Evolutionary conservation across 92 coral and sea anemone species (phyloP), one percentile per base, ranked within the genome.

Genomic region (Phymanthus crucifer): DNA sequence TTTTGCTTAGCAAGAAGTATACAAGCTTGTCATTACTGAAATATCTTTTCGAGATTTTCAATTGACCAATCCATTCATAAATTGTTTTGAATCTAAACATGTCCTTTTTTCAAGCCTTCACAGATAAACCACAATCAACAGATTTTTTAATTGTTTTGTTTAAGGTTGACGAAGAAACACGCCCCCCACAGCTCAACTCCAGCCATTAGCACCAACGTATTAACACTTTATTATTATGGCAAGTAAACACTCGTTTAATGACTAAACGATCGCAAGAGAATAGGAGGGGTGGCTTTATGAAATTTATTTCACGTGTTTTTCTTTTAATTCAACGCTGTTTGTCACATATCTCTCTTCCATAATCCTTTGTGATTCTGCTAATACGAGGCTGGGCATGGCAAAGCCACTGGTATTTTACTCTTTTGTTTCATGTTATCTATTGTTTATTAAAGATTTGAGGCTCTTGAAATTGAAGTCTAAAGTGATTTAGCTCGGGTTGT

Each of bases 221-320:
- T 81, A 81, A 40, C 76, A 56, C 76, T 73, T 81, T 79, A 48
- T 31, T 36, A 32, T 16, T 71, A 40, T 72, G 61, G 73, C 57
- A 13, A 54, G 73, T 57, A 72, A 72, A 81, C 79, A 81, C 19
- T 37, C 0, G 16, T 29, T 35, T 80, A 80, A 80, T 80, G 12
- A 71, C 84, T 46, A 80, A 80, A 80, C 33, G 77, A 80, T 54
- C 10, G 57, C 10, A 29, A 23, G 68, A 24, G 61, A 80, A 69
- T 13, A 37, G 76, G 34, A 68, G 84, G 75, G 84, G 84, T 80
- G 77, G 84, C 35, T 66, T 79, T 71, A 80, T 69, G 7, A 75
- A 52, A 61, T 54, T 48, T 32, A 50, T 72, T 81, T 81, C 66
- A 81, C 76, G 68, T 13, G 43, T 48, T 26, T 0, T 36, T 46